These are phyloP conservation scores for Cololabis saira DNA, from an alignment of 2,113 vertebrate species.

Conservation along the genomic window DNA sequence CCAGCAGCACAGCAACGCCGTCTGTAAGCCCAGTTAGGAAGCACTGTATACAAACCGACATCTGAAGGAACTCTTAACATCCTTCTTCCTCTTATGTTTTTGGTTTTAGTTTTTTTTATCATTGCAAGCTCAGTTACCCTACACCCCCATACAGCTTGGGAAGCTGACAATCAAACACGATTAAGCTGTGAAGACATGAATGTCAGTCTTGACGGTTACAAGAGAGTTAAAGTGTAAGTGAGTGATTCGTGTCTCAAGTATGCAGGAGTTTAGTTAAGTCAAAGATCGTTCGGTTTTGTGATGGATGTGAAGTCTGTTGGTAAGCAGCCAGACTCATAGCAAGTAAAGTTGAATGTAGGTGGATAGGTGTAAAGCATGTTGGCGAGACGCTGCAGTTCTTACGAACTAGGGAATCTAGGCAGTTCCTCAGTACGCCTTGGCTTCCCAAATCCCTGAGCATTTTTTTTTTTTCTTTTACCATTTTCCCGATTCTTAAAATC, in stretches of 20 bases:
- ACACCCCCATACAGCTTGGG: conserved; percentile 1
- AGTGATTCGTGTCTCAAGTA: conserved; percentile 10
- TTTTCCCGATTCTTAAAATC: too few relatives aligned
- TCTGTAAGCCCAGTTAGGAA: conserved; percentile 80
- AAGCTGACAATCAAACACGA: conserved; percentile 1
- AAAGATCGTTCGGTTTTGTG: not conserved
- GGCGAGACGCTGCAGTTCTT: conserved; percentile 9
- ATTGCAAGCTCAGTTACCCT: conserved; percentile 35
- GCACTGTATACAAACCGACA: conserved; percentile 92
- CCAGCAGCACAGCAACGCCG: conserved; percentile 77
- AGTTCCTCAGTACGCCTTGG: too few relatives aligned
- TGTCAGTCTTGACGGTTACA: conserved; percentile 21
- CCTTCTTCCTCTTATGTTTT: not conserved
- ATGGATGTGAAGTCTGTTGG: conserved; percentile 1
- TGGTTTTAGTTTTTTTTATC: too few relatives aligned
- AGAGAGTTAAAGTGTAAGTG: conserved; percentile 19
- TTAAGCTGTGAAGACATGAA: conserved; percentile 19
- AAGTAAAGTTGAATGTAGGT: conserved; percentile 48
- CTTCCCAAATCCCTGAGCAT: not conserved
- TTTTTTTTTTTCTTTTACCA: too few relatives aligned
- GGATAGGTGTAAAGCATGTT: conserved; percentile 31
- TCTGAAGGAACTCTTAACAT: conserved; percentile 76
- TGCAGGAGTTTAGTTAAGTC: conserved; percentile 27
- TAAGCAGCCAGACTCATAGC: conserved; percentile 5
- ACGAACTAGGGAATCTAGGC: conserved; percentile 17